Percentiles rank a stretch among this genome's conserved stretches.
These are phyloP conservation scores for Barypeithes pellucidus DNA, from an alignment of 2,888 invertebrate genomes.

Conservation along the genomic window DNA sequence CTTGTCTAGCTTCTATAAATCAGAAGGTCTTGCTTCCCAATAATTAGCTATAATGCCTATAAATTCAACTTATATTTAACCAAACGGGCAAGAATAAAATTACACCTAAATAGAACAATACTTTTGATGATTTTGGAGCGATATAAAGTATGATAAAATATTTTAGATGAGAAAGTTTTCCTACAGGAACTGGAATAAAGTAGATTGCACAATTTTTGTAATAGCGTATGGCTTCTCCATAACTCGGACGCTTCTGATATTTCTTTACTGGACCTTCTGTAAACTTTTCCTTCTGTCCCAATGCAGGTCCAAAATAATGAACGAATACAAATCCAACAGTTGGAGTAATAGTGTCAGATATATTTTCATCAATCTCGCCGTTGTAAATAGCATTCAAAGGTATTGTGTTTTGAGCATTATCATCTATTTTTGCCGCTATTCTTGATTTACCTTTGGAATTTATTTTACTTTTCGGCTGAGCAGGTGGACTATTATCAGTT, in stretches of 20 bases:
- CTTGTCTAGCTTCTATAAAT: too few species aligned
- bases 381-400: conserved; percentile 5
- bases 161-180: not conserved
- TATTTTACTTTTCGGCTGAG: too few species aligned
- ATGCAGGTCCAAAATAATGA: not conserved
- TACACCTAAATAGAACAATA: too few species aligned
- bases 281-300: not conserved
- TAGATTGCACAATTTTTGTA: not conserved
- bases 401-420: not conserved
- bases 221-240: not conserved
- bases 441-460: not conserved
- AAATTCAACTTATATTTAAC: too few species aligned
- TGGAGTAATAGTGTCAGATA: too few species aligned
- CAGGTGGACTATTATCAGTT: not conserved
- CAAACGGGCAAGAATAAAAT: too few species aligned
- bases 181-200: not conserved
- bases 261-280: not conserved
- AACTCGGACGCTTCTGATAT: not conserved
- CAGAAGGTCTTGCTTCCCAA: too few species aligned
- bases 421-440: not conserved
- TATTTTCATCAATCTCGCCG: conserved; percentile 7
- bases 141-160: not conserved
- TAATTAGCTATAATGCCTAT: not conserved
- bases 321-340: not conserved
- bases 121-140: not conserved